Evolutionary conservation across 2,797 vertebrate genomes (phyloP), one percentile per base, ranked within the genome.

Genomic region (Moxostoma hubbsi): DNA sequence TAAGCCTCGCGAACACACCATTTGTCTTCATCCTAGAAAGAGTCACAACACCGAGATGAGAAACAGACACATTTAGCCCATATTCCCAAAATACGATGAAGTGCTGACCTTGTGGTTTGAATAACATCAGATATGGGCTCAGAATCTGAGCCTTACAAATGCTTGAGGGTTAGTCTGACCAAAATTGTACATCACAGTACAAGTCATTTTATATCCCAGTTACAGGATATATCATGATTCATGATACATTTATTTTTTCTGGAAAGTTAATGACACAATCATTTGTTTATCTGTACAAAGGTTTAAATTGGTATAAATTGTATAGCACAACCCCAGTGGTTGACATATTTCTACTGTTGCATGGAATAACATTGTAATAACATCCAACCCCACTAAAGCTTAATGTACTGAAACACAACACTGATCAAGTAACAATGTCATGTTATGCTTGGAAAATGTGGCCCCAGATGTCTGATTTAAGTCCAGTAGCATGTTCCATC

Each of bases 381-480:
- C 24, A 24, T 24, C 18, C 18, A 24, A 24, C 24, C 24, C 24
- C 2, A 24, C 24, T 24, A 24, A 24, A 24, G 24, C 24, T 24
- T 24, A 2, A 24, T 24, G 24, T 24, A 24, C 24, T 2, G 24
- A 71, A 58, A 13, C 15, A 15, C n/a, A 43, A 66, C 54, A 10
- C 51, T 46, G 74, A 68, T 71, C 61, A 57, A 73, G 69, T 77
- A 69, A 77, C 55, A 13, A 24, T 24, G 36, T 61, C 45, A 43
- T 16, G 10, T 53, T 66, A 79, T 50, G 4, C 61, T 51, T 15
- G n/a, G 16, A 51, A 55, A 74, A 10, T 16, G 0, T 45, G 51
- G 53, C 47, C 58, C 47, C 64, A n/a, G 64, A 77, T 80, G 80
- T 77, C 73, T 76, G n/a, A 24, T 76, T 79, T 75, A 76, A 15